Percentiles rank a stretch among this genome's conserved stretches.
Conservation (phyloP, 2,888 invertebrate species). For the Ophion ventricosus region DNA sequence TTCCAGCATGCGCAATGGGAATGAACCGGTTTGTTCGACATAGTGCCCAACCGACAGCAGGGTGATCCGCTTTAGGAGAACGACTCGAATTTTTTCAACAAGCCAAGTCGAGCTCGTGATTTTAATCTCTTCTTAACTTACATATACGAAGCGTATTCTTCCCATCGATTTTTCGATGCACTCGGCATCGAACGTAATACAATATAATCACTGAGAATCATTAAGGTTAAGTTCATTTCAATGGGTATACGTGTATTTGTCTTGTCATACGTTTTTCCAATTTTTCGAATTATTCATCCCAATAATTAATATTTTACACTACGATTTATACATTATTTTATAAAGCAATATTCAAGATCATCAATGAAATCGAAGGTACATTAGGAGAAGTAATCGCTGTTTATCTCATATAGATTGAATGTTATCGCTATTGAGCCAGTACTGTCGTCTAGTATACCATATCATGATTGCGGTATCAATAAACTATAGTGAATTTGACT, state of each 20-base stretch:
- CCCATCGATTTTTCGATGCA: no score
- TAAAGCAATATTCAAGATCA: no score
- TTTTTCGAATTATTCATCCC: not conserved
- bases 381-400: no score
- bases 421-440: no score
- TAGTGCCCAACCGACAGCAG: not conserved
- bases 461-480: no score
- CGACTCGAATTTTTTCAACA: not conserved
- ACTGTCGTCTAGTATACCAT: no score
- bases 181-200: no score
- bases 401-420: no score
- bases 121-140: not conserved
- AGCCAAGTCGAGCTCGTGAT: not conserved
- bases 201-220: no score
- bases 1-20: constrained; percentile 3
- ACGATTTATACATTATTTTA: not conserved
- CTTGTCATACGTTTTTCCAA: not conserved
- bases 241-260: not conserved
- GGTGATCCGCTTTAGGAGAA: not conserved
- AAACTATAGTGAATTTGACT: no score
- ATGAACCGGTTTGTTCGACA: not conserved
- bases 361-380: no score
- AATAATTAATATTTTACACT: not conserved
- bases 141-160: not conserved
- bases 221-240: not conserved